Percentiles rank a stretch among this genome's conserved stretches.
Evolutionary conservation across 2,113 vertebrate genomes (phyloP).

Genomic region (Delphinus delphis): DNA sequence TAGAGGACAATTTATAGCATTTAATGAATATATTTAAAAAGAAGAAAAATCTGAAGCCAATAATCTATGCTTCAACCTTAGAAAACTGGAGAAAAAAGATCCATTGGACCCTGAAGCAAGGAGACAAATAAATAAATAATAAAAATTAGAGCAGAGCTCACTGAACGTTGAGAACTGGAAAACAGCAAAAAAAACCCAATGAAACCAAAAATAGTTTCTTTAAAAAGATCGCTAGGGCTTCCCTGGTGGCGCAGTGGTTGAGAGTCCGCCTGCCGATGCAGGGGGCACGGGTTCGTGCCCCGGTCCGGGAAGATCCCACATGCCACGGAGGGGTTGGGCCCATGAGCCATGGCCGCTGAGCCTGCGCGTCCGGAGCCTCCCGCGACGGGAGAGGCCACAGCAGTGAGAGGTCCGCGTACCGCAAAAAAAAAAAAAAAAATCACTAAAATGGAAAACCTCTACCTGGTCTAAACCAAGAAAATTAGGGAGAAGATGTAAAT

Average conservation of each 20-base stretch:
- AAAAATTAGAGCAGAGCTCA: background rate
- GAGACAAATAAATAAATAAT: background rate
- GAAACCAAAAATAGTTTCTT: background rate
- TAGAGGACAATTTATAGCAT: background rate
- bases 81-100: background rate
- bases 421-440: background rate
- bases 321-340: too few species aligned
- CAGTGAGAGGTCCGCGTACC: fast-evolving
- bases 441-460: background rate
- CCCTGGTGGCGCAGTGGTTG: too few species aligned
- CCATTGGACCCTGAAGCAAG: background rate
- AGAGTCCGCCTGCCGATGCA: too few species aligned
- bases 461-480: background rate
- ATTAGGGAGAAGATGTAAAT: background rate
- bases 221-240: background rate
- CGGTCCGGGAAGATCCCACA: too few species aligned
- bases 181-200: background rate
- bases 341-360: too few species aligned
- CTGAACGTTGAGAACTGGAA: background rate
- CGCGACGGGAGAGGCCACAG: fast-evolving
- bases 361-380: too few species aligned
- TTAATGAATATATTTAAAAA: background rate
- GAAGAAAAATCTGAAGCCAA: background rate
- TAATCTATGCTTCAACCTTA: background rate
- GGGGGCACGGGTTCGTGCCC: too few species aligned